Evolutionary conservation across 2,113 vertebrate genomes (phyloP).

Genomic region (Camelus dromedarius): DNA sequence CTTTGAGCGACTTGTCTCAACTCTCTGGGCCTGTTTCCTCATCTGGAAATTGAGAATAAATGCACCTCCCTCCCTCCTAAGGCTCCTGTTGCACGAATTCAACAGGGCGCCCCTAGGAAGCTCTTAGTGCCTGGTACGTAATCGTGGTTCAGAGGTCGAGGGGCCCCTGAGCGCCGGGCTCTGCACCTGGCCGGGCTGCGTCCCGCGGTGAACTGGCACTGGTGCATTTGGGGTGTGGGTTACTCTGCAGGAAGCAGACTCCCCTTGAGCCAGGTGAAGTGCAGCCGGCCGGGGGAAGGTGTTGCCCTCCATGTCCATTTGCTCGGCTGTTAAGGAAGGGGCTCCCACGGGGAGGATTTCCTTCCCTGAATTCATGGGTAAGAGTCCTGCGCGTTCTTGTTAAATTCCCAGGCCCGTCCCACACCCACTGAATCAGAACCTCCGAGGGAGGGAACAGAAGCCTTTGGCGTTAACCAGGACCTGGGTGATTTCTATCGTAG

Average conservation of each 20-base stretch:
- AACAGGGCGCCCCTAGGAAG: neutral
- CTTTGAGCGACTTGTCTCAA: neutral
- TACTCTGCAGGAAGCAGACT: neutral
- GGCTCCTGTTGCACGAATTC: neutral
- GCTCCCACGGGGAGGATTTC: neutral
- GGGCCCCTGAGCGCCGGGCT: neutral
- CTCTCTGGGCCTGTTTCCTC: neutral
- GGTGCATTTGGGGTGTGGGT: neutral
- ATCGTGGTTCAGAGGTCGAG: neutral
- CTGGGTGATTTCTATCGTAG: neutral
- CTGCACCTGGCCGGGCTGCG: neutral
- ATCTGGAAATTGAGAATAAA: neutral
- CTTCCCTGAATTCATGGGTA: neutral
- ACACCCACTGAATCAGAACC: neutral
- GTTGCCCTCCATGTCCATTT: neutral
- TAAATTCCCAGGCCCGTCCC: neutral
- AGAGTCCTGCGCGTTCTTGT: neutral
- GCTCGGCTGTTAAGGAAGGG: neutral
- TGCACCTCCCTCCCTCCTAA: neutral
- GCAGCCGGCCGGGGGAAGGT: no score
- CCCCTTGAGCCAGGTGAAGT: neutral
- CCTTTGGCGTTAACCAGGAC: neutral
- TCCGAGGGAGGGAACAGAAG: neutral
- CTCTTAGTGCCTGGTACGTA: neutral
- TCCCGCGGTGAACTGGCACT: neutral